Evolutionary conservation across 2,113 vertebrate genomes (phyloP).

Genomic region (Hyla sarda): DNA sequence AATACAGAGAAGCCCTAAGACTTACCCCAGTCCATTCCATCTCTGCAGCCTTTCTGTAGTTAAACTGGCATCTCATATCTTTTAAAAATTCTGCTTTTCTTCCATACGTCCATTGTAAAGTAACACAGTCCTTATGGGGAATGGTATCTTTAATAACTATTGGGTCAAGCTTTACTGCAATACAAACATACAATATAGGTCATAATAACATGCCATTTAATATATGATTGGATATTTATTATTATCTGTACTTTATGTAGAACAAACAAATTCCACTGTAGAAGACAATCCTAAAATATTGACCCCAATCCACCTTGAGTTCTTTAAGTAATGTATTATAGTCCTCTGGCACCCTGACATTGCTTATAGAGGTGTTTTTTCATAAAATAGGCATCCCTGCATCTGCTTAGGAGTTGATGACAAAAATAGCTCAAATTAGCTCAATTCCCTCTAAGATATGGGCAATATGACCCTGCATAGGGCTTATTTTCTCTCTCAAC

Average conservation of each 20-base stretch:
- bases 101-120: constrained; percentile 64
- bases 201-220: neutral
- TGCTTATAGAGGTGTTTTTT: no score
- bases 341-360: no score
- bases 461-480: neutral
- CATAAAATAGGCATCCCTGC: no score
- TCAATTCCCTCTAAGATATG: no score
- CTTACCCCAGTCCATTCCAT: constrained; percentile 68
- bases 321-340: no score
- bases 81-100: constrained; percentile 55
- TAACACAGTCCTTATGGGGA: constrained; percentile 66
- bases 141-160: constrained; percentile 60
- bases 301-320: neutral
- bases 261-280: neutral
- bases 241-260: neutral
- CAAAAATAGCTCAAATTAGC: no score
- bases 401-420: no score
- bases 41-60: constrained; percentile 61
- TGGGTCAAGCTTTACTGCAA: constrained; percentile 75
- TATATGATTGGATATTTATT: neutral
- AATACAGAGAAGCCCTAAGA: neutral
- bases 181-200: constrained; percentile 19
- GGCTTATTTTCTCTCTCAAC: neutral
- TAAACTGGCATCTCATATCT: constrained; percentile 72
- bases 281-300: neutral